Conservation (phyloP, 2,797 vertebrate species). For the Orestias chungarensis region DNA sequence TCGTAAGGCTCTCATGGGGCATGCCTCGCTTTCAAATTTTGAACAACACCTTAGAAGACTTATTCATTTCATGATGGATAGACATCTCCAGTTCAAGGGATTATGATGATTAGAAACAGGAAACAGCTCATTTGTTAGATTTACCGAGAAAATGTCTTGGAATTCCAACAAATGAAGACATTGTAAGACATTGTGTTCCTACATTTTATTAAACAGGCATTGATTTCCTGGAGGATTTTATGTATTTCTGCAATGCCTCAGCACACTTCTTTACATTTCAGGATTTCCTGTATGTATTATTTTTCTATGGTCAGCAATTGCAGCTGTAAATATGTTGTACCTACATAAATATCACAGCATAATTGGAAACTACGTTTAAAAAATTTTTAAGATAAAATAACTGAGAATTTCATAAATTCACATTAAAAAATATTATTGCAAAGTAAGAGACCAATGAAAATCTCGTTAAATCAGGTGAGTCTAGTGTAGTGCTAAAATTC, state of each 20-base stretch:
- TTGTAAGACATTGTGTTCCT: neutral
- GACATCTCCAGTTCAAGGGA: slow-evolving; percentile 46
- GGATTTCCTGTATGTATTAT: neutral
- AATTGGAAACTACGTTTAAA: too few relatives aligned
- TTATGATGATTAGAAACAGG: slow-evolving; percentile 31
- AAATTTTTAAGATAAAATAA: too few relatives aligned
- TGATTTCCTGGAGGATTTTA: too few relatives aligned
- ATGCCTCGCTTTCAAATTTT: slow-evolving; percentile 11
- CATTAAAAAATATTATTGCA: too few relatives aligned
- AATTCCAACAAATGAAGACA: slow-evolving; percentile 21
- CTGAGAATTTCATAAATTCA: too few relatives aligned
- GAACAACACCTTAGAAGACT: slow-evolving; percentile 38
- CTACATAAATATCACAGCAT: too few relatives aligned
- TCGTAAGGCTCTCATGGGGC: slow-evolving; percentile 33
- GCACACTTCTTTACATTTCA: neutral
- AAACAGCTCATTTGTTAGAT: slow-evolving; percentile 34
- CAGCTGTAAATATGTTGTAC: too few relatives aligned
- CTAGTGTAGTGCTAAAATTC: too few relatives aligned
- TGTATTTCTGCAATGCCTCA: neutral
- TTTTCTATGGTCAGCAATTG: too few relatives aligned
- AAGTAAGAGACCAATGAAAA: too few relatives aligned
- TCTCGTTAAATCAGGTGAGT: too few relatives aligned
- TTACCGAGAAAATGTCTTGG: slow-evolving; percentile 12
- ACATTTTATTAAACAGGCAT: neutral
- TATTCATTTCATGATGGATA: slow-evolving; percentile 35